A percentile compares a stretch with the other conserved stretches of the same genome.
Evolutionary conservation across 2,113 vertebrate species (phyloP).

Genomic region (Syngnathus typhle): DNA sequence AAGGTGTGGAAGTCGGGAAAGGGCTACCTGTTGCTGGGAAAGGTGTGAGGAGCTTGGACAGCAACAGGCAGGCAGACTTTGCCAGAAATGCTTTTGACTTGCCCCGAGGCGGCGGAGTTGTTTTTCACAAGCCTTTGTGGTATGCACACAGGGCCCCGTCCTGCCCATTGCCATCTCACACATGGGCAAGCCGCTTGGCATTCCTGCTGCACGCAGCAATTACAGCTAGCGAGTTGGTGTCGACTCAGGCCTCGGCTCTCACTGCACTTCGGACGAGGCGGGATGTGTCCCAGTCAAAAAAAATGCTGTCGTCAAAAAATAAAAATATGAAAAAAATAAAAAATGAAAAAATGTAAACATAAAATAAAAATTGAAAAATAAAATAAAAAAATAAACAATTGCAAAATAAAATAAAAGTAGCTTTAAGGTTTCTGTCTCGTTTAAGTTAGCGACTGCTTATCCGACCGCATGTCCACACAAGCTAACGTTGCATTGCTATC

Average conservation of each 20-base stretch:
- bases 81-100: constrained; percentile 19
- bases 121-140: constrained; percentile 64
- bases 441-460: too few species aligned
- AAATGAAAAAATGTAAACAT: too few species aligned
- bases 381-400: too few species aligned
- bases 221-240: constrained; percentile 44
- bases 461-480: too few species aligned
- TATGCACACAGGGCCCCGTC: constrained; percentile 54
- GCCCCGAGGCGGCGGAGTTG: constrained; percentile 43
- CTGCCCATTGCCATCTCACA: constrained; percentile 53
- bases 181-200: constrained; percentile 62
- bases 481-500: too few species aligned
- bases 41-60: too few species aligned
- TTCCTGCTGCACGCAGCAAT: constrained; percentile 65
- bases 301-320: not conserved
- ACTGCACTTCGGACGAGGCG: constrained; percentile 16
- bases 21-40: too few species aligned
- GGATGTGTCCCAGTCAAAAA: constrained; percentile 6
- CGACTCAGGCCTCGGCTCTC: constrained; percentile 29
- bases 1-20: constrained; percentile 25
- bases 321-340: too few species aligned
- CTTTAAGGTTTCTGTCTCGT: too few species aligned
- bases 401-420: too few species aligned
- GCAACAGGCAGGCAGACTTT: not conserved
- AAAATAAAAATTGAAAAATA: too few species aligned